These are phyloP conservation scores for Heterotis niloticus DNA, from an alignment of 2,113 vertebrate species.

Conservation along the genomic window DNA sequence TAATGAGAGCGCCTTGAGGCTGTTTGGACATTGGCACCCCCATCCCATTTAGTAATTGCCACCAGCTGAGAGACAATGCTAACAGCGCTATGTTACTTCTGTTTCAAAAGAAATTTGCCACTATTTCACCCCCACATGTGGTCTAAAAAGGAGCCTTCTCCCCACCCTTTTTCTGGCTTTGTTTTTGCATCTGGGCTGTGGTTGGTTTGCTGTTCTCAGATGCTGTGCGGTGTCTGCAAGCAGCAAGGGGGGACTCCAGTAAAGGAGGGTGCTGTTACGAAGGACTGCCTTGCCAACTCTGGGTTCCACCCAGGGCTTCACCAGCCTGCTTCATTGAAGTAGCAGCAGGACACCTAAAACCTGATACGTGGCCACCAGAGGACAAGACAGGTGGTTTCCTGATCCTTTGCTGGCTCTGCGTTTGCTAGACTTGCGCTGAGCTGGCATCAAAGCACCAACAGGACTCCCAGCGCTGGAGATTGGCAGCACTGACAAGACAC, in stretches of 20 bases:
- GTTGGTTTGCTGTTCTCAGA: slow-evolving; percentile 8
- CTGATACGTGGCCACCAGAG: background rate
- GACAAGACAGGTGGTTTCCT: background rate
- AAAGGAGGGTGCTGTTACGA: background rate
- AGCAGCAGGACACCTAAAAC: slow-evolving; percentile 37
- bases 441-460: too few species aligned
- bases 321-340: slow-evolving; percentile 25
- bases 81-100: slow-evolving; percentile 22
- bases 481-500: background rate
- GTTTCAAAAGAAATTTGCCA: slow-evolving; percentile 31
- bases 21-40: slow-evolving; percentile 34
- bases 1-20: slow-evolving; percentile 28
- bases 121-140: slow-evolving; percentile 28
- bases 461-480: background rate
- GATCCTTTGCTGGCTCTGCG: background rate
- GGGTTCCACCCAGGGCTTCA: background rate
- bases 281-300: background rate
- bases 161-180: slow-evolving; percentile 12
- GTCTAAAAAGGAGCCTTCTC: slow-evolving; percentile 24
- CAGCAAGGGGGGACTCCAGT: too few species aligned
- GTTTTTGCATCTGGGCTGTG: slow-evolving; percentile 21
- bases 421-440: too few species aligned
- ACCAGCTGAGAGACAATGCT: slow-evolving; percentile 43
- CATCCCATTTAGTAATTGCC: slow-evolving; percentile 36
- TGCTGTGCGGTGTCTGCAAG: background rate